These are phyloP conservation scores for Anolis carolinensis DNA, from an alignment of 2,113 vertebrate genomes.

Conservation along the genomic window DNA sequence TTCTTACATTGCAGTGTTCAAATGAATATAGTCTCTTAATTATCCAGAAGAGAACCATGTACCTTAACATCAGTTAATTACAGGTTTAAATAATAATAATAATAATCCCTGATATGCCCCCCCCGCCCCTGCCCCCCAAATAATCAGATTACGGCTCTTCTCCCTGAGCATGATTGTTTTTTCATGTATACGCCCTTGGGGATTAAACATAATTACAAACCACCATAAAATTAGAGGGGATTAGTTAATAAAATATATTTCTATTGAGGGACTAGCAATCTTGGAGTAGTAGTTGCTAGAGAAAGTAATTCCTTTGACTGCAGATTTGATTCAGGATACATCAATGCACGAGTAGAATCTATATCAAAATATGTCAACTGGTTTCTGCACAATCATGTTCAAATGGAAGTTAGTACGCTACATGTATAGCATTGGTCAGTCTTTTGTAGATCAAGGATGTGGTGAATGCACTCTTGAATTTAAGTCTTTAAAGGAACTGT, in stretches of 20 bases:
- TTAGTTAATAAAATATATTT: not conserved
- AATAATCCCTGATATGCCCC: not conserved
- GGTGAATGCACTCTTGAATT: no score
- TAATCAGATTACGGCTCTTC: not conserved
- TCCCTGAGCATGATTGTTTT: not conserved
- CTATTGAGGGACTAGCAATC: no score
- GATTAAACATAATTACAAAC: not conserved
- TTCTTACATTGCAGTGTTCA: not conserved
- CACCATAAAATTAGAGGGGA: not conserved
- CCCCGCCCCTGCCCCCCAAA: not conserved
- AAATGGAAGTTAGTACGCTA: not conserved
- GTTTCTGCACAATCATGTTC: not conserved
- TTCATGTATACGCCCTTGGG: accelerated
- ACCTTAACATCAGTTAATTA: not conserved
- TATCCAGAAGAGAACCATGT: not conserved
- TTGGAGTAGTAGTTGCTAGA: not conserved
- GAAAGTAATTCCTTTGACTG: not conserved
- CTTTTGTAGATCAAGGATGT: not conserved
- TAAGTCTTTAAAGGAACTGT: no score
- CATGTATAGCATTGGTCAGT: not conserved
- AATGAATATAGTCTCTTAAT: not conserved
- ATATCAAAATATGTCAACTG: not conserved
- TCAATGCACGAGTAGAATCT: not conserved
- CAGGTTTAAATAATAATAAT: not conserved
- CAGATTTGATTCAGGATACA: not conserved